Evolutionary conservation across 1,140 invertebrate species (phyloP), one percentile per base, ranked within the genome.

Genomic region (Matsumurasca onukii): DNA sequence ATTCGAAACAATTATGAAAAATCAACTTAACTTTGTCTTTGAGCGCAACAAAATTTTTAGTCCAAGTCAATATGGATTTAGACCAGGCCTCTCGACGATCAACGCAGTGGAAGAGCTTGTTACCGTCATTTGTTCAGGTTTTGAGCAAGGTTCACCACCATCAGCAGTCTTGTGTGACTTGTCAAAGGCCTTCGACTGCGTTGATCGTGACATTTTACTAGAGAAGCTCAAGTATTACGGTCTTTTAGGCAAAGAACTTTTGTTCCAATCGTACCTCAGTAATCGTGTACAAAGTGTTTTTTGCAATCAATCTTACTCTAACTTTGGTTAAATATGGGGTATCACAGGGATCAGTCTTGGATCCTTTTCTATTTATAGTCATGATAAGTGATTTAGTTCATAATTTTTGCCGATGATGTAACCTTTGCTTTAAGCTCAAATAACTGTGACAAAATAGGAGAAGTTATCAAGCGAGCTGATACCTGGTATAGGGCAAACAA

Each of bases 171-270:
- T 45, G 39, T 45, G 39, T n/a, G 39, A 45, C 39, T n/a, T 45
- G 9, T 45, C 39, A 45, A 45, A 45, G n/a, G 39, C 39, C 39
- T 45, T 45, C n/a, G 39, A 45, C 39, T 45, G 39, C 39, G 39
- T 45, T 45, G 39, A 45, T 45, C 39, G n/a, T 45, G 39, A 45
- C 39, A 45, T 45, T 45, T n/a, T 45, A n/a, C n/a, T 9, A n/a
- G 9, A 45, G 9, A 45, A 45, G n/a, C n/a, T 45, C 9, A 9
- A 45, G 39, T 45, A 9, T 45, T 45, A 45, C n/a, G 39, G 39
- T 12, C 9, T 45, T 12, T 12, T 45, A 12, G 39, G n/a, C 39
- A 45, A 45, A 12, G 39, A 9, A 45, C 9, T 12, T 45, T 45
- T 45, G 9, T 45, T 45, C n/a, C n/a, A n/a, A 12, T 45, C 39